These are phyloP conservation scores for Bellardia bayeri DNA, from an alignment of 2,888 invertebrate genomes.

Conservation along the genomic window DNA sequence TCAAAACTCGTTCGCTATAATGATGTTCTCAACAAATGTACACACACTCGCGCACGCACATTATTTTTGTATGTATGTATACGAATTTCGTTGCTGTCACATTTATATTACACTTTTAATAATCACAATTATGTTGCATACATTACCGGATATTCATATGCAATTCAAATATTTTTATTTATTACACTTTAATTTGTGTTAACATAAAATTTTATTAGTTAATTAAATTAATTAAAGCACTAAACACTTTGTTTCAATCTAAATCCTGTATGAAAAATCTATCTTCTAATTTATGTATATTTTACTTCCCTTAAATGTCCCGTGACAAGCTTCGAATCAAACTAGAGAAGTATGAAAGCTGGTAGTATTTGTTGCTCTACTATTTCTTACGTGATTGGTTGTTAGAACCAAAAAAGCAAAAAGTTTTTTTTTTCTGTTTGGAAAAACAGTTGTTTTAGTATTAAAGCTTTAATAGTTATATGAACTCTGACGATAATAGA, in stretches of 20 bases:
- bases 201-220: neutral
- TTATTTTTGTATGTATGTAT: constrained; percentile 48
- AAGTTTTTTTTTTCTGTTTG: neutral
- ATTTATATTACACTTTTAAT: neutral
- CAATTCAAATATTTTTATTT: neutral
- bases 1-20: neutral
- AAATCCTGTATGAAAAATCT: constrained; percentile 4
- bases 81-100: constrained; percentile 25
- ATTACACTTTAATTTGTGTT: neutral
- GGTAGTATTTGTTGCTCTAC: constrained; percentile 56
- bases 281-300: constrained; percentile 23
- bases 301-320: constrained; percentile 30
- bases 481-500: neutral
- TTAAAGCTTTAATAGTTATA: constrained; percentile 30
- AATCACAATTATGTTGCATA: constrained; percentile 23
- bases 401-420: constrained; percentile 11
- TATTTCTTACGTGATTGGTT: constrained; percentile 16
- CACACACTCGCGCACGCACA: constrained; percentile 24
- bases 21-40: neutral
- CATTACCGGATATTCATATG: neutral
- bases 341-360: constrained; percentile 36
- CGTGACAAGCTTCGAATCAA: constrained; percentile 47
- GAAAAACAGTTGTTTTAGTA: constrained; percentile 1
- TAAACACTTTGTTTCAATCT: neutral
- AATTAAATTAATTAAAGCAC: neutral